phyloP scores from a whole-genome alignment of 2,113 vertebrate genomes.

The Paradisaea rubra region DNA sequence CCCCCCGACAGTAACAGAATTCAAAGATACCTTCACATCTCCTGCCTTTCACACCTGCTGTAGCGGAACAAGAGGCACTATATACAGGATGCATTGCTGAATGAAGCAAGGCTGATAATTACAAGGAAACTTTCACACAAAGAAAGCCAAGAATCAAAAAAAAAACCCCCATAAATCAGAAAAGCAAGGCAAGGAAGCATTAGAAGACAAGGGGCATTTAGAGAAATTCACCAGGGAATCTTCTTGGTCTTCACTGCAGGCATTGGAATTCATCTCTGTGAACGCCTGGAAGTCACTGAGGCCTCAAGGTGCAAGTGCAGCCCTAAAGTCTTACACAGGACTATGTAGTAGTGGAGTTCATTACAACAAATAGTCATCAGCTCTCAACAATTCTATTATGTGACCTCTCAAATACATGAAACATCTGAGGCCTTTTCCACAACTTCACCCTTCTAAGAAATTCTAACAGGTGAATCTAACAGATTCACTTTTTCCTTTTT shows the following conservation, averaged over 20 bases:
- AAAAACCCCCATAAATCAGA: too few relatives aligned
- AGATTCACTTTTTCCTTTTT: background rate
- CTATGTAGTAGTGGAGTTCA: rapidly evolving
- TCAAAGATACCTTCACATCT: background rate
- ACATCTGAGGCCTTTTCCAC: background rate
- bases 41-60: background rate
- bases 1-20: background rate
- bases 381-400: background rate
- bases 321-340: background rate
- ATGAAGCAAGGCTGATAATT: too few relatives aligned
- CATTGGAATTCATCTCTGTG: background rate
- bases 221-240: background rate
- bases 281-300: background rate
- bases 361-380: too few relatives aligned
- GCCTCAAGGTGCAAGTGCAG: background rate
- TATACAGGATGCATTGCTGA: background rate
- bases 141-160: background rate
- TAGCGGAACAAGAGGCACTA: background rate
- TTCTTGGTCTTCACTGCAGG: background rate
- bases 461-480: too few relatives aligned
- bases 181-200: background rate
- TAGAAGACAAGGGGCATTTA: background rate
- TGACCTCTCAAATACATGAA: background rate
- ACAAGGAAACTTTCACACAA: background rate
- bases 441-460: background rate